phyloP scores from a whole-genome alignment of 2,113 vertebrate species.

The Grallaria varia region DNA sequence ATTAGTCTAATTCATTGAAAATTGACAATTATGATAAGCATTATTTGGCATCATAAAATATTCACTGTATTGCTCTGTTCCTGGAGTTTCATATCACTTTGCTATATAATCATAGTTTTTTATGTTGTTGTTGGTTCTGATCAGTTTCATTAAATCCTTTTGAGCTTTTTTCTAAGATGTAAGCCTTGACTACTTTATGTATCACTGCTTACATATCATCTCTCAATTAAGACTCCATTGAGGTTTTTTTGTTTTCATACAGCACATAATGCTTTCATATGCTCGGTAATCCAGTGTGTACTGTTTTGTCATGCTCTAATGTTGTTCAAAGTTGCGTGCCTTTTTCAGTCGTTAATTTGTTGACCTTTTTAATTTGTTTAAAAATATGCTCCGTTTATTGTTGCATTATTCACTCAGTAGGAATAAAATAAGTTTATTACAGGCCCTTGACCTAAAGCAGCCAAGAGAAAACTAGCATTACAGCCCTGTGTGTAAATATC shows the following conservation, averaged over 20 bases:
- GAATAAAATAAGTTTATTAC: background rate
- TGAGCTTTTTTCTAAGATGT: background rate
- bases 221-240: background rate
- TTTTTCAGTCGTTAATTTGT: background rate
- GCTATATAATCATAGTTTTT: background rate
- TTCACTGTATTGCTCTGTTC: fast-evolving
- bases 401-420: background rate
- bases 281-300: background rate
- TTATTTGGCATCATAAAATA: background rate
- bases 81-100: background rate
- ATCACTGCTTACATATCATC: background rate
- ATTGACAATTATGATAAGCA: background rate
- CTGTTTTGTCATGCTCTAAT: background rate
- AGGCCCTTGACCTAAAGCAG: background rate
- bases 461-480: background rate
- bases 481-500: background rate
- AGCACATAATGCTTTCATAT: background rate
- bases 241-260: background rate
- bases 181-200: background rate
- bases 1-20: background rate
- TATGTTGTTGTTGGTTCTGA: background rate
- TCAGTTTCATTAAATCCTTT: background rate
- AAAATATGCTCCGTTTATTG: background rate
- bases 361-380: background rate
- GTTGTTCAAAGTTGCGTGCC: background rate